Base-by-base conservation (phyloP, 2,113 vertebrate species). In the Callionymus lyra region DNA sequence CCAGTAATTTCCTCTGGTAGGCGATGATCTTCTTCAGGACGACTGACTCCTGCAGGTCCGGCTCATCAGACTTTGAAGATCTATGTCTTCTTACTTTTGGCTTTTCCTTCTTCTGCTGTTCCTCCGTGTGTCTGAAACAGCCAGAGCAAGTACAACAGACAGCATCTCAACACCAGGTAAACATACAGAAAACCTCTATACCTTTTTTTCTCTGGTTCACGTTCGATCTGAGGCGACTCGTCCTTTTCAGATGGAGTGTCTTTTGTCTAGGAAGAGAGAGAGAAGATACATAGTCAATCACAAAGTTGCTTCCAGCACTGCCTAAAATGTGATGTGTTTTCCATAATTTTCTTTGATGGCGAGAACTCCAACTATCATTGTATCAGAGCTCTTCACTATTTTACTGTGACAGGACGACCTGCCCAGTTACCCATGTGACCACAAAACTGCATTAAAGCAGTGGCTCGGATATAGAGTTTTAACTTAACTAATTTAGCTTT, bases 21-120 rank as follows among this genome's bases (percentile, higher is more conserved):
- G 91, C 92, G 31, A 90, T 86, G 40, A 98, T 95, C 72, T 97
- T 97, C 85, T 97, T 98, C 84, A 89, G 88, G 69, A 97, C 90
- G 0, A 87, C 92, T 0, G 94, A 98, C 73, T 97, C 94, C 12
- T 92, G 92, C 10, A 87, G 76, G 65, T 98, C 94, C 0, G 84
- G 79, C 39, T 97, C 94, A 16, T 94, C 94, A 0, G 88, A 86
- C 76, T 84, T 89, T 31, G 85, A 88, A 1, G 63, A 77, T 49
- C 84, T 89, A 40, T 82, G 72, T 8, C 85, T 81, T 59, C 87
- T 85, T 16, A 82, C 50, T 44, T 90, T 94, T 40, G 83, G 81
- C 46, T 90, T 90, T 1, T 88, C 85, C 6, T 86, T 87, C 45
- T 86, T 90, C 60, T 45, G 14, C 76, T 56, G 86, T 74, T 81